Evolutionary conservation across 2,113 vertebrate species (phyloP), one percentile per base, ranked within the genome.

Genomic region (Gymnobelideus leadbeateri): DNA sequence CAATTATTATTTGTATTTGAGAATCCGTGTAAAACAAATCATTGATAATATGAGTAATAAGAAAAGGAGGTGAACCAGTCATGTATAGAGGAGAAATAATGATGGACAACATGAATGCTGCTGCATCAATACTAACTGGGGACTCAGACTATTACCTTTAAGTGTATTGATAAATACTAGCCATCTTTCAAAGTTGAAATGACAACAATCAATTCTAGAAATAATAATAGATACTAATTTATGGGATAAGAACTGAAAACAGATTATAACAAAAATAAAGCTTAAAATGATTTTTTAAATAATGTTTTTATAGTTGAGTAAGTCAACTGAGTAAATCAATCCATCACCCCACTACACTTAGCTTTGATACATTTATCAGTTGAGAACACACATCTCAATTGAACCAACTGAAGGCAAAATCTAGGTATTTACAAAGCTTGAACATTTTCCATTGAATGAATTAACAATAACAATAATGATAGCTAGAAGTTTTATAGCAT

Each of bases 101-200:
- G 52, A 52, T 52, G 52, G 52, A 55, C 25, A 55, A 24, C 53
- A 54, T 54, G 53, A 54, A 24, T 55, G 54, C 7, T 55, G 16
- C 54, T 49, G 47, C 47, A 55, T 55, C 25, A 55, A 55, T 55
- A 55, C 24, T 55, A 24, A 55, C 91, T 94, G 37, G 90, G 94
- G 92, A 51, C 90, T 61, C 11, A 49, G 52, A 37, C 25, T 23
- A 1, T 77, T 90, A 92, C 5, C 89, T 50, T 14, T 51, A 31
- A 90, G 7, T 89, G 51, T 57, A 25, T 53, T 91, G 31, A 95
- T 24, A 52, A 55, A 89, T 37, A 55, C 26, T 53, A 77, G 89
- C 55, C 90, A n/a, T 95, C 93, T 94, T 91, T 55, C 57, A 95
- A 89, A 91, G 2, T 5, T 57, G 54, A 49, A 3, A 89, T 52